A percentile compares a stretch with the other conserved stretches of the same genome.
phyloP scores from a whole-genome alignment of 2,797 vertebrate genomes.

The Tenualosa ilisha region DNA sequence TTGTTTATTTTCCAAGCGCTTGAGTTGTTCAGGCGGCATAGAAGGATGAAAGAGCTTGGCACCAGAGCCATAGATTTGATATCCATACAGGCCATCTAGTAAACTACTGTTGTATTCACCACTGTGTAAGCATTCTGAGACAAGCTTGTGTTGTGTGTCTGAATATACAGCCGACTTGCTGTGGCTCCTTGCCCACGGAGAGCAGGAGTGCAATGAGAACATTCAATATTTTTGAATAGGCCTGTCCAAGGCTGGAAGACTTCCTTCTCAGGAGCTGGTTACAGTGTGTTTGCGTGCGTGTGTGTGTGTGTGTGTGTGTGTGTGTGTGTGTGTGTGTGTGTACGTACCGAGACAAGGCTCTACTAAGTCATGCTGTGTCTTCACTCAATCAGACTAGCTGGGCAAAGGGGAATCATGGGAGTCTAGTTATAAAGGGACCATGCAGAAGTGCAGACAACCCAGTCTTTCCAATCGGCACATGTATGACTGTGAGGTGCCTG shows the following conservation, averaged over 20 bases:
- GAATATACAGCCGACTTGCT: not conserved
- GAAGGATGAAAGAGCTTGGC: not conserved
- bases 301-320: not conserved
- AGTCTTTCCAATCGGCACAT: not conserved
- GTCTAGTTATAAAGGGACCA: not conserved
- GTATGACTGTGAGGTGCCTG: not conserved
- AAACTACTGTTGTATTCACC: not conserved
- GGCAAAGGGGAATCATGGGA: not conserved
- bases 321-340: not conserved
- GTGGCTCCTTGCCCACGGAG: not conserved
- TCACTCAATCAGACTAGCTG: not conserved
- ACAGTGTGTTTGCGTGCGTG: not conserved
- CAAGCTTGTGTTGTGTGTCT: not conserved
- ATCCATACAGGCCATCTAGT: not conserved
- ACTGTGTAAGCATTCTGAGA: not conserved
- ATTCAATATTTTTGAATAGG: slow-evolving; percentile 12
- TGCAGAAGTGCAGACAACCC: not conserved
- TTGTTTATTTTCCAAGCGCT: not conserved
- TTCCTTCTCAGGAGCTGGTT: not conserved
- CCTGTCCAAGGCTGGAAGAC: not conserved
- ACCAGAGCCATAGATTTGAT: not conserved
- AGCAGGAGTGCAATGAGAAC: not conserved
- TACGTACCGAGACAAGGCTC: not conserved
- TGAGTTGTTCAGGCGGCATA: not conserved
- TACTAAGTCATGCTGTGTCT: not conserved